phyloP scores from a whole-genome alignment of 2,113 vertebrate species.

The Austrofundulus limnaeus region DNA sequence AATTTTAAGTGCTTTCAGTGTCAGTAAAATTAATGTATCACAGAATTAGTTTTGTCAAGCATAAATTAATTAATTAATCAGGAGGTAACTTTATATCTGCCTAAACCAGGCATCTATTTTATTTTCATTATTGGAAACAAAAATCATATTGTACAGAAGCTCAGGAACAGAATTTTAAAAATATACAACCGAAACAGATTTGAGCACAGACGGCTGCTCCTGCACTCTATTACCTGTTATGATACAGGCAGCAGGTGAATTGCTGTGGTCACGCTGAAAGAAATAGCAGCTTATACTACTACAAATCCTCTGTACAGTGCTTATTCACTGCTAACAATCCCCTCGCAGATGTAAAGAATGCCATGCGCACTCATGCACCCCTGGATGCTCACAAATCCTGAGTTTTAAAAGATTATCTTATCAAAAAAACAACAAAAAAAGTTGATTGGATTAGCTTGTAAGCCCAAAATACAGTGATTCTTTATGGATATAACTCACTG shows the following conservation, averaged over 20 bases:
- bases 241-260: background rate
- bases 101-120: conserved; percentile 13
- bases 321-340: too few relatives aligned
- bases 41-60: conserved; percentile 31
- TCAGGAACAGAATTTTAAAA: too few relatives aligned
- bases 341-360: background rate
- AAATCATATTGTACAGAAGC: background rate
- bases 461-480: too few relatives aligned
- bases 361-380: background rate
- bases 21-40: conserved; percentile 31
- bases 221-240: background rate
- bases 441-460: too few relatives aligned
- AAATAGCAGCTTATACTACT: background rate
- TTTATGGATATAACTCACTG: too few relatives aligned
- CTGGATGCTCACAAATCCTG: background rate
- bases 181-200: too few relatives aligned
- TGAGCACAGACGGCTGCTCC: background rate
- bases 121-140: conserved; percentile 4
- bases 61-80: conserved; percentile 49
- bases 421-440: too few relatives aligned
- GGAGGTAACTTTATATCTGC: conserved; percentile 39
- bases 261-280: background rate
- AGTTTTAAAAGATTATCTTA: background rate
- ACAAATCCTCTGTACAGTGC: background rate
- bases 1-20: background rate